Evolutionary conservation across 2,797 vertebrate genomes (phyloP).

Genomic region (Chelmon rostratus): DNA sequence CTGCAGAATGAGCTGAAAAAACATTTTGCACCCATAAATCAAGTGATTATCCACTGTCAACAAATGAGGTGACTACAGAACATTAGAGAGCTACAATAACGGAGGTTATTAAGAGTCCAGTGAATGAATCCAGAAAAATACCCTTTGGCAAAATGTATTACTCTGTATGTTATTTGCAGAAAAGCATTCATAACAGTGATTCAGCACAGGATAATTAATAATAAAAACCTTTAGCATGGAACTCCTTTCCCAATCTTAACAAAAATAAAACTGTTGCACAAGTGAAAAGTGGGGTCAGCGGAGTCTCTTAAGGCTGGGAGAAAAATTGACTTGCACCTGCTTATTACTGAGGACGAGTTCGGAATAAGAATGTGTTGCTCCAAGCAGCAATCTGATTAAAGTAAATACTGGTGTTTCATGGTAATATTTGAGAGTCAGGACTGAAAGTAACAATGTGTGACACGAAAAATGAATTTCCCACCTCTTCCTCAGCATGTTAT

Average conservation of each 20-base stretch:
- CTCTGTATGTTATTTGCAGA: not conserved
- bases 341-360: not conserved
- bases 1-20: not conserved
- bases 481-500: not conserved
- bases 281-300: not conserved
- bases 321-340: not conserved
- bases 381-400: not conserved
- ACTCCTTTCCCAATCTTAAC: not conserved
- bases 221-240: not conserved
- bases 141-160: not conserved
- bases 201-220: not conserved
- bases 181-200: not conserved
- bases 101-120: not conserved
- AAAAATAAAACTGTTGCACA: not conserved
- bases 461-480: not conserved
- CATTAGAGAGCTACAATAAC: not conserved
- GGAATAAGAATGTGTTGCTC: not conserved
- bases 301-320: not conserved
- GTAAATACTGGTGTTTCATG: not conserved
- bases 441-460: not conserved
- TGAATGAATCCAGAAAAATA: not conserved
- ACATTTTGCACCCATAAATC: not conserved
- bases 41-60: not conserved
- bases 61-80: not conserved
- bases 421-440: not conserved